Conservation (phyloP, 1,140 invertebrate species). For the Pseudomyrmex dendroicus region DNA sequence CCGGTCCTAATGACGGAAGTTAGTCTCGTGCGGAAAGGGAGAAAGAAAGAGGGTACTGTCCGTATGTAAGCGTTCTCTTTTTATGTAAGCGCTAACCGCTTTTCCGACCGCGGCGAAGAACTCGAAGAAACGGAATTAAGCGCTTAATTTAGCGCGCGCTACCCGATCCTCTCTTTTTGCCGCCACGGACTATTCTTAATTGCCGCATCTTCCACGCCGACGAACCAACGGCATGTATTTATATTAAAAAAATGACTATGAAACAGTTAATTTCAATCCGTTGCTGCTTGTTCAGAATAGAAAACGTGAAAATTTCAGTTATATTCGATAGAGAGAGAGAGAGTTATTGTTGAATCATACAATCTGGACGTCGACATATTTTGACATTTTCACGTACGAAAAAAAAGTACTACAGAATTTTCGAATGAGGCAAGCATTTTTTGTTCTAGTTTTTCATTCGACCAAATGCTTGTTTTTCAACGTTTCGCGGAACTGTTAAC, state of each 20-base stretch:
- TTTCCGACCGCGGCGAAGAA: neutral
- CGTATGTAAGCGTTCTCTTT: slow-evolving; percentile 19
- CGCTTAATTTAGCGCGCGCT: slow-evolving; percentile 64
- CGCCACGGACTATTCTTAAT: slow-evolving; percentile 35
- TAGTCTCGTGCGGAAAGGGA: slow-evolving; percentile 17
- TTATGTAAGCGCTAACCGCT: neutral
- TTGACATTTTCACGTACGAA: slow-evolving; percentile 41
- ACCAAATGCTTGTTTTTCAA: slow-evolving; percentile 20
- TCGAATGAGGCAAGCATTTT: slow-evolving; percentile 43
- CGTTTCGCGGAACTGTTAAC: slow-evolving; percentile 34
- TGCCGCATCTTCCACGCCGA: slow-evolving; percentile 29
- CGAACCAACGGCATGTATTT: neutral
- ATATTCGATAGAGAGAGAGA: neutral
- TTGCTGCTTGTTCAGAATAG: slow-evolving; percentile 13
- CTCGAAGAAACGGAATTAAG: slow-evolving; percentile 63
- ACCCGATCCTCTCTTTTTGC: slow-evolving; percentile 36
- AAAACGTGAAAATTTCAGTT: slow-evolving; percentile 42
- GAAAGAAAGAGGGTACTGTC: neutral
- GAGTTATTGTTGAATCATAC: slow-evolving; percentile 27
- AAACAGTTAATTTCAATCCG: neutral
- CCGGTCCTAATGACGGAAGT: slow-evolving; percentile 63
- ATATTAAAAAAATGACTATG: neutral
- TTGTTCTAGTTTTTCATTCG: slow-evolving; percentile 30
- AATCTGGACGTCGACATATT: slow-evolving; percentile 43
- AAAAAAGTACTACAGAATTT: slow-evolving; percentile 35